Base-by-base conservation (phyloP, 1,140 invertebrate genomes). In the Drosophila pseudoananassae region DNA sequence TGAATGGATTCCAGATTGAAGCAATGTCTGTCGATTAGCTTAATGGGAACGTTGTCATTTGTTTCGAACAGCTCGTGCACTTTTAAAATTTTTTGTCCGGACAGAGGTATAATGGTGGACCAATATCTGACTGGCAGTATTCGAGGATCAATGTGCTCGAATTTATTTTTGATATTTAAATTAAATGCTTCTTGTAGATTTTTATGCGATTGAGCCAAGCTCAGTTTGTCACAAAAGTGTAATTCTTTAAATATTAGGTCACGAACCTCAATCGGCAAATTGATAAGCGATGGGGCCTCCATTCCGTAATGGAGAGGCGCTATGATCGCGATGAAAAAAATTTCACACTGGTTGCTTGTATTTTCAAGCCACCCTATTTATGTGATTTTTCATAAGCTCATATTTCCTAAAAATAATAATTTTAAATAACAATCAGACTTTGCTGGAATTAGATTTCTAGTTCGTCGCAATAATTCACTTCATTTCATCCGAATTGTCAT, bases 211-310 rank as follows among this genome's bases (percentile, higher is more conserved):
- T 15, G 45, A 20, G 56, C 56, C n/a, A 58, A 36, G 6, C 50
- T 46, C 5, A 58, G 9, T 58, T 36, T 33, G n/a, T 58, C 56
- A 1, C 20, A 2, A 0, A 58, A 15, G 4, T 20, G 7, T 10
- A 58, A 17, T 0, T 8, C 9, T 15, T 58, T n/a, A 12, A 36
- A 51, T 58, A 58, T 51, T 36, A 51, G 14, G 1, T 36, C n/a
- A 0, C 51, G 17, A 4, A 51, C 7, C 14, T 58, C 9, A 6
- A 20, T 2, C n/a, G 56, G 56, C 27, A 58, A 9, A 65, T 38
- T 36, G 54, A 74, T 81, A 46, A 82, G 64, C 7, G 14, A 31
- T 25, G 14, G 9, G 3, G 5, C 6, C 5, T 47, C 4, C 38
- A 49, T 47, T 29, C 6, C n/a, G 12, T 15, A 12, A 12, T n/a